Percentiles rank a stretch among this genome's conserved stretches.
These are phyloP conservation scores for Thymelicus acteon DNA, from an alignment of 2,888 invertebrate genomes.

Conservation along the genomic window DNA sequence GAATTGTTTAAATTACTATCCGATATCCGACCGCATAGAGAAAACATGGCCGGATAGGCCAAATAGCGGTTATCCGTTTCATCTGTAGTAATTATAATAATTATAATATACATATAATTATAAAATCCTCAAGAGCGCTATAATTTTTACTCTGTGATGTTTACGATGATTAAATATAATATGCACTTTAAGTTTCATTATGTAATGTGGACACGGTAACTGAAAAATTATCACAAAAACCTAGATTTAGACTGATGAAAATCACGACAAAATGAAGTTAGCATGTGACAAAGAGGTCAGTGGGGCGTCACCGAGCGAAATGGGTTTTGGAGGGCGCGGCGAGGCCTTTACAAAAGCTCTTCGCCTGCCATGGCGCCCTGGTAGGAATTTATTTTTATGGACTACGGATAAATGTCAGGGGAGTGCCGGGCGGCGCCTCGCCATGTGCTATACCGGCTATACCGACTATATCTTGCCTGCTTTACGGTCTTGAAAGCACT, in stretches of 20 bases:
- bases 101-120: too few relatives aligned
- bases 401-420: constrained; percentile 81
- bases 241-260: constrained; percentile 15
- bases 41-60: too few relatives aligned
- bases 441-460: constrained; percentile 42
- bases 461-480: constrained; percentile 57
- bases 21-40: too few relatives aligned
- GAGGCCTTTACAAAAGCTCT: constrained; percentile 76
- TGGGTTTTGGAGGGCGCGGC: constrained; percentile 68
- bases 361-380: constrained; percentile 70
- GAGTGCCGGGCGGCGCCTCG: constrained; percentile 72
- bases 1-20: too few relatives aligned
- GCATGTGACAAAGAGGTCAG: constrained; percentile 58
- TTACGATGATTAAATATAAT: too few relatives aligned
- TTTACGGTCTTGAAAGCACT: constrained; percentile 50
- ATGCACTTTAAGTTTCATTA: constrained; percentile 10
- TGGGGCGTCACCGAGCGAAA: constrained; percentile 64
- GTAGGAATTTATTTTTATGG: constrained; percentile 83
- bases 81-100: too few relatives aligned
- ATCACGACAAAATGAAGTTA: constrained; percentile 30
- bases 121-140: too few relatives aligned
- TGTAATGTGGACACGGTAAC: not conserved
- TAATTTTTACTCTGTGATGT: too few relatives aligned
- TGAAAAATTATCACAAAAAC: constrained; percentile 6
- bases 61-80: too few relatives aligned